Conservation (phyloP, 2,797 vertebrate genomes). For the Paguma larvata region DNA sequence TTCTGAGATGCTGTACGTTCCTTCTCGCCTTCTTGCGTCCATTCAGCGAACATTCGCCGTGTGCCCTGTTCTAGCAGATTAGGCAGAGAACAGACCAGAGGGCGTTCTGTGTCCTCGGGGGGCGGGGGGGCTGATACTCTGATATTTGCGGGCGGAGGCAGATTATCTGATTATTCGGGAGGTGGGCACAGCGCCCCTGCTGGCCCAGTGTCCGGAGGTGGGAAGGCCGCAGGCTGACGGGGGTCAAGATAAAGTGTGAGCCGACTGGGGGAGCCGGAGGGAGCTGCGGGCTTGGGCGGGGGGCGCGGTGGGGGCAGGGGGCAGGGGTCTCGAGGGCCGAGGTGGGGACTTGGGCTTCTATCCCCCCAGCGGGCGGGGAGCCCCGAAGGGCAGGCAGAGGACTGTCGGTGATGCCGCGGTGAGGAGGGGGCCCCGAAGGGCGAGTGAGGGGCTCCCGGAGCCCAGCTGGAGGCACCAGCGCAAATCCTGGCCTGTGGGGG, state of each 20-base stretch:
- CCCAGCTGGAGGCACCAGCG: neutral
- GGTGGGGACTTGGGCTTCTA: neutral
- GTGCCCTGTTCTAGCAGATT: neutral
- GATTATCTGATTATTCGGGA: accelerated
- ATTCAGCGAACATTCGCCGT: neutral
- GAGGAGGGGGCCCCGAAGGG: accelerated
- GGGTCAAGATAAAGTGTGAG: accelerated
- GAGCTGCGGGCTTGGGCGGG: neutral
- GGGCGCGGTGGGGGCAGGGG: neutral
- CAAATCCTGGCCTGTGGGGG: neutral
- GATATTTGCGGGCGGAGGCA: neutral
- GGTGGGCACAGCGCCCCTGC: accelerated
- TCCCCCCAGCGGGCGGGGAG: neutral
- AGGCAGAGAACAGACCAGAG: accelerated
- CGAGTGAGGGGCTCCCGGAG: accelerated
- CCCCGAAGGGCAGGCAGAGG: neutral
- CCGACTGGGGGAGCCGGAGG: neutral
- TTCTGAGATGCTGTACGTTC: neutral
- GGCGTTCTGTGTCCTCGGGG: accelerated
- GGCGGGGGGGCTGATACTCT: accelerated
- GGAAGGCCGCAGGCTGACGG: neutral
- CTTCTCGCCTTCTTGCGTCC: neutral
- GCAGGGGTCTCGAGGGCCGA: neutral
- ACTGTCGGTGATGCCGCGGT: accelerated
- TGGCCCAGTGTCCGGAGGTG: accelerated